These are phyloP conservation scores for Coenonympha arcania DNA, from an alignment of 2,888 invertebrate species.

Conservation along the genomic window DNA sequence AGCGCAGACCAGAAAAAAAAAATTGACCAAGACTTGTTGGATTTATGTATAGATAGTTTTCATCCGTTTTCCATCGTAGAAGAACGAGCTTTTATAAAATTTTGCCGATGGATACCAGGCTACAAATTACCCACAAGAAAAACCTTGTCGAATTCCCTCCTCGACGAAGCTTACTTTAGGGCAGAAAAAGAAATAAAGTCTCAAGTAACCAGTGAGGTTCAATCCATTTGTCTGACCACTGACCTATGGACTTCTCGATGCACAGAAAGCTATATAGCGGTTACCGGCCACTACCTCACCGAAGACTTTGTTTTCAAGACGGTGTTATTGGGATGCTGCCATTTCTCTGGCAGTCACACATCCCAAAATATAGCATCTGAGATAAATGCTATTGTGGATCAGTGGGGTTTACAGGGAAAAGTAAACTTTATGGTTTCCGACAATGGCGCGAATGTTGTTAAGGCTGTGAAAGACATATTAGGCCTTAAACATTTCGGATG, in stretches of 20 bases:
- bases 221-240: slow-evolving; percentile 28
- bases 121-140: slow-evolving; percentile 29
- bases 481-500: no score
- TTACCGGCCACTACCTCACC: slow-evolving; percentile 33
- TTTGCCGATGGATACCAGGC: slow-evolving; percentile 29
- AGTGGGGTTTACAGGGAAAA: no score
- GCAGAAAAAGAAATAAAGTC: background rate
- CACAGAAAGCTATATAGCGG: slow-evolving; percentile 28
- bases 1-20: background rate
- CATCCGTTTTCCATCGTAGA: slow-evolving; percentile 31
- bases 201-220: background rate
- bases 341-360: slow-evolving; percentile 28
- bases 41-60: slow-evolving; percentile 8
- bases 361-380: slow-evolving; percentile 28
- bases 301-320: slow-evolving; percentile 28
- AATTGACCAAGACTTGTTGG: background rate
- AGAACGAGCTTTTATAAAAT: slow-evolving; percentile 27
- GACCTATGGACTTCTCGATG: slow-evolving; percentile 33
- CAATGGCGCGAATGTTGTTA: slow-evolving; percentile 34
- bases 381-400: no score
- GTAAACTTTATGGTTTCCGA: slow-evolving; percentile 33
- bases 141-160: background rate
- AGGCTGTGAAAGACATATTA: slow-evolving; percentile 21
- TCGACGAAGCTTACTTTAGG: background rate
- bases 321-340: slow-evolving; percentile 29